Percentiles rank a stretch among this genome's conserved stretches.
These are phyloP conservation scores for Peromyscus nudipes DNA, from an alignment of 2,797 vertebrate genomes.

Conservation along the genomic window DNA sequence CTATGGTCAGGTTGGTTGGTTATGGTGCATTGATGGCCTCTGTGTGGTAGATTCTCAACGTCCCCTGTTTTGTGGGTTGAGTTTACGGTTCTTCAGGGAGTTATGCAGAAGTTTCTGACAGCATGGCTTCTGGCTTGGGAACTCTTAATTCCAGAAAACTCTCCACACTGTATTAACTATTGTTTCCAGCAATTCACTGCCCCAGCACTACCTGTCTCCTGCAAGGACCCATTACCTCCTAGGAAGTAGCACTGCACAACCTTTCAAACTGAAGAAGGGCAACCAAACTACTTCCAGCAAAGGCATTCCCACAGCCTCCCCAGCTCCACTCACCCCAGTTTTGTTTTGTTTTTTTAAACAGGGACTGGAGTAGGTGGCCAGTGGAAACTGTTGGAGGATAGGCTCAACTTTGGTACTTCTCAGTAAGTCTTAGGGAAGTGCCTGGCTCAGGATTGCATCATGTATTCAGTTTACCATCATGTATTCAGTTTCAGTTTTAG, in stretches of 20 bases:
- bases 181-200: neutral
- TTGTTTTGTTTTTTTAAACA: neutral
- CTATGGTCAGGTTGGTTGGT: neutral
- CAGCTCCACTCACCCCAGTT: neutral
- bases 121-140: neutral
- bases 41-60: neutral
- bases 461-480: neutral
- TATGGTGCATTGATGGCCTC: neutral
- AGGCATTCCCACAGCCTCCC: neutral
- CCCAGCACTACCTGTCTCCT: neutral
- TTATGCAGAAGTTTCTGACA: neutral
- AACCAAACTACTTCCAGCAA: neutral
- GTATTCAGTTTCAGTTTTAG: neutral
- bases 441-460: neutral
- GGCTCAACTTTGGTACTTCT: neutral
- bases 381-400: neutral
- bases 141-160: neutral
- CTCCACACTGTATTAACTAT: neutral
- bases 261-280: neutral
- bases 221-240: neutral
- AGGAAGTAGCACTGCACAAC: neutral
- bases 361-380: neutral
- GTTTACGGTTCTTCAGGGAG: neutral
- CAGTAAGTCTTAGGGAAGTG: neutral
- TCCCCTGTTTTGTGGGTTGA: neutral